Base-by-base conservation (phyloP, 2,888 invertebrate species). In the Chrysina gloriosa region DNA sequence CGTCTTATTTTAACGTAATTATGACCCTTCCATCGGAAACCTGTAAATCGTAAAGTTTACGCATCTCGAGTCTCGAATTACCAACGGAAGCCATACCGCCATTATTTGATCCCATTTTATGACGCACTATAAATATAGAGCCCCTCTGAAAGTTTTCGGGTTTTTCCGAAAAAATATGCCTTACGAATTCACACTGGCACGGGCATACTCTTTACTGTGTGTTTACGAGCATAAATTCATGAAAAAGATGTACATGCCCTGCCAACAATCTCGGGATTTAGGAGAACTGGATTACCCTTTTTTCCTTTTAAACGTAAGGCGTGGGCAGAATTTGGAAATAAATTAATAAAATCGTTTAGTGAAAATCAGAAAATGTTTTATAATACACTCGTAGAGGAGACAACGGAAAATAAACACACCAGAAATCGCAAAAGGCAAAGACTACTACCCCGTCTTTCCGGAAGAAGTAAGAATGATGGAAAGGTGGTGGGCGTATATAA, bases 21-120 rank as follows among this genome's bases (percentile, higher is more conserved):
- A 61, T 61, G 58, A 61, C 66, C 66, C 56, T 66, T 66, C 64
- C 50, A 56, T 66, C 68, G 65, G 69, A 70, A 68, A 70, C 69
- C 71, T 71, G 69, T 66, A 61, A 66, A 68, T 71, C 68, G 67
- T 71, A 69, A 71, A 71, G 68, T 68, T 68, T 63, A 63, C 63
- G 52, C 68, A 63, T 54, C 68, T 68, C 61, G n/a, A 58, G 71
- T 71, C 70, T 71, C 68, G 66, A 70, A 71, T 71, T 71, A 71
- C 71, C 50, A 63, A 70, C 68, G 69, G 71, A 71, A 71, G 69
- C 71, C 69, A 52, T 69, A 69, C 48, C 63, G 70, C 65, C 63
- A 61, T 67, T 63, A 69, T 63, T 64, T 65, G 66, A 66, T 58
- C 70, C 56, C 52, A 54, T 64, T 70, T 67, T 68, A 67, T 63